Evolutionary conservation across 2,888 invertebrate species (phyloP).

Genomic region (Habroteleia sp.): DNA sequence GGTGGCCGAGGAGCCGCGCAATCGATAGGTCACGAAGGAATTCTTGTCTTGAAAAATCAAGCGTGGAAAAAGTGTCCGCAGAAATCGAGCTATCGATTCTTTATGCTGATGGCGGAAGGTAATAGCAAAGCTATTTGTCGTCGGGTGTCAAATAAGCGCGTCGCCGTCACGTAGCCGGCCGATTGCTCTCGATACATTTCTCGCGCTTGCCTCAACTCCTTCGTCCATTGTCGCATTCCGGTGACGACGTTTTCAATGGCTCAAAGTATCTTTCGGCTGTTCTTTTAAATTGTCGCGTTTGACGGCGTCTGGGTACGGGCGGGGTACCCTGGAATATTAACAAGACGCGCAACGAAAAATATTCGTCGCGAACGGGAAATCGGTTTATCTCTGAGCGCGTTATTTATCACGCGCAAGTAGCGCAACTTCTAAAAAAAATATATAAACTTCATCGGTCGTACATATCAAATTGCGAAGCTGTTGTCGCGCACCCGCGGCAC

Average conservation of each 20-base stretch:
- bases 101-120: conserved; percentile 42
- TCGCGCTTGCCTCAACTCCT: conserved; percentile 13
- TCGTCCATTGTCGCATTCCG: conserved; percentile 54
- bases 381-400: conserved; percentile 38
- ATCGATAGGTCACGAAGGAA: conserved; percentile 25
- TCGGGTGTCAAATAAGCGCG: conserved; percentile 58
- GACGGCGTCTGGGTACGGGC: conserved; percentile 41
- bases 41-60: conserved; percentile 6
- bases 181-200: conserved; percentile 53
- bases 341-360: conserved; percentile 34
- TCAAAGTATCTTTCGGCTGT: conserved; percentile 52
- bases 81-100: conserved; percentile 47
- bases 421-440: no score
- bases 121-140: conserved; percentile 60
- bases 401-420: conserved; percentile 35
- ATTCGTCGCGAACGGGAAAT: conserved; percentile 46
- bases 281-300: conserved; percentile 41
- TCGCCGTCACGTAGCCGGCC: conserved; percentile 55
- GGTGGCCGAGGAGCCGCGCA: not conserved
- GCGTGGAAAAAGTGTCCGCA: conserved; percentile 44
- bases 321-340: conserved; percentile 43
- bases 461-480: conserved; percentile 70
- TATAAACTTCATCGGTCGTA: conserved; percentile 38
- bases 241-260: conserved; percentile 7
- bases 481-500: conserved; percentile 68